These are phyloP conservation scores for Amazona vittata DNA, from an alignment of 2,113 vertebrate genomes.

Conservation along the genomic window DNA sequence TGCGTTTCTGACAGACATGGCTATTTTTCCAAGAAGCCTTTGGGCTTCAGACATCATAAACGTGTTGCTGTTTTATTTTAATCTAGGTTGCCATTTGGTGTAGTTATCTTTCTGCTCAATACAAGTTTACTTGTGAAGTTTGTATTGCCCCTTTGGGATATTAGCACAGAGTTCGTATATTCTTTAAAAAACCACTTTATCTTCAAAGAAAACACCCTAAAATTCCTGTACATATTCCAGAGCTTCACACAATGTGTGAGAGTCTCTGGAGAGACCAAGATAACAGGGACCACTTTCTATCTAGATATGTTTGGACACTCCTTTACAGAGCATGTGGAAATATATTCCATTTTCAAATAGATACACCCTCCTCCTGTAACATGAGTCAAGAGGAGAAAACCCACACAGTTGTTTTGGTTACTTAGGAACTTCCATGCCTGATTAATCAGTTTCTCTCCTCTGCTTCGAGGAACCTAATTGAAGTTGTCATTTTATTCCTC, in stretches of 20 bases:
- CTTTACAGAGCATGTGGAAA: constrained; percentile 41
- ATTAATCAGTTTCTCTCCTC: constrained; percentile 69
- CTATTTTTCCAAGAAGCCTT: not conserved
- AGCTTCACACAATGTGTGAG: not conserved
- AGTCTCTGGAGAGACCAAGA: not conserved
- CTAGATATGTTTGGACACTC: constrained; percentile 32
- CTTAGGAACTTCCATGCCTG: constrained; percentile 71
- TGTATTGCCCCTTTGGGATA: not conserved
- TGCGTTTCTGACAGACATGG: not conserved
- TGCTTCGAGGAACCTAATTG: constrained; percentile 64
- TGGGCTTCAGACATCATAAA: not conserved
- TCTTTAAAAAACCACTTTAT: not conserved
- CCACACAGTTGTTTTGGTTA: constrained; percentile 73
- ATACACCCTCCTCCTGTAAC: constrained; percentile 57
- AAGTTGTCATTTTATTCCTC: constrained; percentile 57
- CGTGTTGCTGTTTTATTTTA: constrained; percentile 7
- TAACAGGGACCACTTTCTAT: constrained; percentile 8
- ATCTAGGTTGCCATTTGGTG: not conserved
- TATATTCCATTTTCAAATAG: constrained; percentile 52
- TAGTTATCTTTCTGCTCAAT: not conserved
- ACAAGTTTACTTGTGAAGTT: constrained; percentile 1
- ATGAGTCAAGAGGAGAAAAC: constrained; percentile 69
- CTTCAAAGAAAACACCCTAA: not conserved
- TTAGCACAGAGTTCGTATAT: not conserved
- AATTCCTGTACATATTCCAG: not conserved